Percentiles rank a stretch among this genome's conserved stretches.
phyloP scores from a whole-genome alignment of 2,888 invertebrate species.

The Temnothorax unifasciatus region DNA sequence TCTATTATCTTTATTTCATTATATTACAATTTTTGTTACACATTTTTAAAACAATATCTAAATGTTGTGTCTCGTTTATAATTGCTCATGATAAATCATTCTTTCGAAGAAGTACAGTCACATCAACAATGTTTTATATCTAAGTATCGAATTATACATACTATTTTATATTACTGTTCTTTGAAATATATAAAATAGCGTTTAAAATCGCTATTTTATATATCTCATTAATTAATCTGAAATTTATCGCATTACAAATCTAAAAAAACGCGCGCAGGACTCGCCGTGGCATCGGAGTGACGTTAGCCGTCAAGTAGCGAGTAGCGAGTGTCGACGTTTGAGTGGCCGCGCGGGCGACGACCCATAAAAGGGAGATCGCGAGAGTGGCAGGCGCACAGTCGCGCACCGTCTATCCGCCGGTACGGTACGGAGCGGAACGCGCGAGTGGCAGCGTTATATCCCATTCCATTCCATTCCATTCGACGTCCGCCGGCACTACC shows the following conservation, averaged over 20 bases:
- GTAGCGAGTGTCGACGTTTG: slow-evolving; percentile 72
- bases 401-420: slow-evolving; percentile 73
- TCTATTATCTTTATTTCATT: background rate
- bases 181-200: no score
- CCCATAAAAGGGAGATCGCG: slow-evolving; percentile 78
- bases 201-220: background rate
- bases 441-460: slow-evolving; percentile 19
- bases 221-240: background rate
- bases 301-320: slow-evolving; percentile 63
- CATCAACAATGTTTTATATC: background rate
- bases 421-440: slow-evolving; percentile 57
- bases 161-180: background rate
- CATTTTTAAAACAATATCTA: background rate
- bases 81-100: background rate
- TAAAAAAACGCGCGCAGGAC: slow-evolving; percentile 26
- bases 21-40: background rate
- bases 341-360: slow-evolving; percentile 68
- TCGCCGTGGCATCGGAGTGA: slow-evolving; percentile 2
- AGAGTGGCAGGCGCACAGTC: slow-evolving; percentile 76
- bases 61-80: background rate
- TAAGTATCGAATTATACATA: no score
- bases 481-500: slow-evolving; percentile 6
- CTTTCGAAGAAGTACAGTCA: background rate
- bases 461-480: background rate
- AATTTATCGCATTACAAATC: background rate